Base-by-base conservation (phyloP, 2,113 vertebrate genomes). In the Neofelis nebulosa region DNA sequence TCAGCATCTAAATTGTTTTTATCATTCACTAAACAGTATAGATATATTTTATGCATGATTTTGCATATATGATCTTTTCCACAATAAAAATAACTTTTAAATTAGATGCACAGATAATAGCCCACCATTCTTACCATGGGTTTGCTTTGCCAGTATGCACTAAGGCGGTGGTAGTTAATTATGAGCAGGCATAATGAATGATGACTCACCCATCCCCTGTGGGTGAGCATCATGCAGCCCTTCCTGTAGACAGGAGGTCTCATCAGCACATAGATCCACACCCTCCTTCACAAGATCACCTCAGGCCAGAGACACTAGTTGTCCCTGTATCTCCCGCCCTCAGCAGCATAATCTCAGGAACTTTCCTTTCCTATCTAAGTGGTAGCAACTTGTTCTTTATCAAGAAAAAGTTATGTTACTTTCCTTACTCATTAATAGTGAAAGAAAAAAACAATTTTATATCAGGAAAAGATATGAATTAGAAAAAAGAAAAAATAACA, bases 381-480 rank as follows among this genome's bases (percentile, higher is more conserved):
- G 45, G 33, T 14, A 73, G 33, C 13, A n/a, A 52, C 14, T 89
- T 7, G 23, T 84, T 95, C 52, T 76, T 94, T 76, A 41, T 52
- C 25, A 16, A 63, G 57, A 82, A 57, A 74, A 94, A 36, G 9
- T 68, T 83, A 15, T 25, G 68, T 69, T n/a, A 12, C 8, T 93
- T 93, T 21, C 33, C 10, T 66, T 33, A 25, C 27, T 68, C 19
- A 71, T 33, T 76, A 45, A 63, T 76, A 88, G 2, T 19, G 65
- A 66, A 63, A 84, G 50, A 69, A 78, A 41, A 50, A 76, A 82
- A 29, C 7, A 50, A 36, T 65, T 95, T 81, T 89, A 81, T 11
- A 55, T 27, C 18, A 92, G 69, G 27, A 88, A 91, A 63, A 80
- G 4, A 89, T 74, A 29, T 73, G 29, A 90, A 82, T 55, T 86